These are phyloP conservation scores for Neuroterus valhalla DNA, from an alignment of 1,140 invertebrate genomes.

Conservation along the genomic window DNA sequence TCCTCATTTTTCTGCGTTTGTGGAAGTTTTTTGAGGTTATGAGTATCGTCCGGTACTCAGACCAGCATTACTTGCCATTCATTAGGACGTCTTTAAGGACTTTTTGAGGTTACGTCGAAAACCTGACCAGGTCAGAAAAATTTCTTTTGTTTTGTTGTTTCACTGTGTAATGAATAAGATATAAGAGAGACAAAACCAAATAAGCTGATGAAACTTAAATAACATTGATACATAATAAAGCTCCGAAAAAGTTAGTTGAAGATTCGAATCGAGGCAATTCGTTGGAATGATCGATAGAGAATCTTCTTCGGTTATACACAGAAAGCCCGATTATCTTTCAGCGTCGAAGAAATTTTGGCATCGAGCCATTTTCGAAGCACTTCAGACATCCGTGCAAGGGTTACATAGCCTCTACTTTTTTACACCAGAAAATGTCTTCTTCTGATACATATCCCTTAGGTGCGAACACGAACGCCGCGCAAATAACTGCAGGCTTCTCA, in stretches of 20 bases:
- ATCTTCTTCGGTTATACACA: slow-evolving; percentile 39
- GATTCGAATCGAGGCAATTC: slow-evolving; percentile 10
- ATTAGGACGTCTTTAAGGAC: too few relatives aligned
- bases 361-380: slow-evolving; percentile 2
- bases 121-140: too few relatives aligned
- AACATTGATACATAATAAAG: neutral
- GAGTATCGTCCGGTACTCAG: too few relatives aligned
- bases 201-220: neutral
- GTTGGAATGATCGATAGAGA: slow-evolving; percentile 41
- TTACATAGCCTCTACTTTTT: slow-evolving; percentile 8
- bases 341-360: slow-evolving; percentile 37
- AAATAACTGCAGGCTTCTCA: slow-evolving; percentile 13
- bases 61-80: too few relatives aligned
- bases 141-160: too few relatives aligned
- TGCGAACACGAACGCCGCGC: neutral
- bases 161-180: too few relatives aligned
- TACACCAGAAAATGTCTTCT: neutral
- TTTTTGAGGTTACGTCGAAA: too few relatives aligned
- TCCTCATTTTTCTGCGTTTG: too few relatives aligned
- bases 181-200: too few relatives aligned
- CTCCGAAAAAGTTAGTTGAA: neutral
- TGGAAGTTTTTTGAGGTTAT: too few relatives aligned
- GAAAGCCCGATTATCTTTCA: slow-evolving; percentile 14
- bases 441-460: neutral
- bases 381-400: slow-evolving; percentile 1